Evolutionary conservation across 1,140 invertebrate genomes (phyloP).

Genomic region (Vollenhovia emeryi): DNA sequence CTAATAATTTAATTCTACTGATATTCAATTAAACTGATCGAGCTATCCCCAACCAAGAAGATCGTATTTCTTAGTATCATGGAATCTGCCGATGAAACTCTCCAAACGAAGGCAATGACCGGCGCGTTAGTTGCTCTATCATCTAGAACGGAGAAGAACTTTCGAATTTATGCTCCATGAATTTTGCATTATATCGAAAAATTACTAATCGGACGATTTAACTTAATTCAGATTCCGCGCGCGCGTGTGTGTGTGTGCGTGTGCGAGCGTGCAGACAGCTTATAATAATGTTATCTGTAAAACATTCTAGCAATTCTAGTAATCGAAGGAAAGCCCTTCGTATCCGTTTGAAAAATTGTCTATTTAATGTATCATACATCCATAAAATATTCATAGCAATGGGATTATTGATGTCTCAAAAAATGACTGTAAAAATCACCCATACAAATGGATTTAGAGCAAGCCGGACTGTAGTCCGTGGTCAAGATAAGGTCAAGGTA

Average conservation of each 20-base stretch:
- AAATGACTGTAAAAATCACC: not conserved
- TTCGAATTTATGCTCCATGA: constrained; percentile 31
- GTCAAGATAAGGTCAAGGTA: constrained; percentile 59
- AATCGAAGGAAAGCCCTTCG: not conserved
- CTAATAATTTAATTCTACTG: no score
- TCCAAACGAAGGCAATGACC: constrained; percentile 33
- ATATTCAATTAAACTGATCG: not conserved
- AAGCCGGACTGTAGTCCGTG: constrained; percentile 33
- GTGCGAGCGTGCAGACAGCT: not conserved
- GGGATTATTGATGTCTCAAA: not conserved
- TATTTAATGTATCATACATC: not conserved
- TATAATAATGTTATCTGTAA: not conserved
- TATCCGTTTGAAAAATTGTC: not conserved
- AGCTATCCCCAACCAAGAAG: not conserved
- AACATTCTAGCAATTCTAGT: not conserved
- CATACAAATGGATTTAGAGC: constrained; percentile 1
- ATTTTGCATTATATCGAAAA: not conserved
- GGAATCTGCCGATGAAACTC: not conserved
- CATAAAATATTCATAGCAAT: not conserved
- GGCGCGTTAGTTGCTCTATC: not conserved
- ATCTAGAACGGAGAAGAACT: constrained; percentile 20
- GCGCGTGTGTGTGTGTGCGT: no score
- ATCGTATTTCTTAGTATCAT: not conserved
- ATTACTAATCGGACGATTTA: constrained; percentile 7
- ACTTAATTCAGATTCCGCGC: not conserved